Evolutionary conservation across 92 coral and sea anemone species (phyloP), one percentile per base, ranked within the genome.

Genomic region (Epizoanthus ramosus): DNA sequence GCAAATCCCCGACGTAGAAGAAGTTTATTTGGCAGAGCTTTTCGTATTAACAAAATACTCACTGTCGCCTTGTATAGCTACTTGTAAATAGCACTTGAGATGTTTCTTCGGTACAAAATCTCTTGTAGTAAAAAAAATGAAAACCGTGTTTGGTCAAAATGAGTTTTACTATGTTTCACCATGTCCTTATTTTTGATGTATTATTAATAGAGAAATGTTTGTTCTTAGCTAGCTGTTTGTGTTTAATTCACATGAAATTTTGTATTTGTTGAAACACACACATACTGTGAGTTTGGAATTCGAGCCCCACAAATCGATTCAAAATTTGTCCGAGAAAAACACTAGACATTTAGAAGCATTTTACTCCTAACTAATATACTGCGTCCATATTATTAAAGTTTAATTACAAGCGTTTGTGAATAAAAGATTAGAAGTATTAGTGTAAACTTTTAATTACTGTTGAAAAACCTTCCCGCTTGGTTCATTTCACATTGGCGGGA

Each of bases 171-270:
- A 85, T 80, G 79, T 85, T 85, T 85, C 71, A 45, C 86, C 63
- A 85, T 80, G 86, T 89, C 84, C 80, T 81, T 80, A 80, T 68
- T 85, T 68, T 79, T 86, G 57, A 89, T 89, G 92, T 57, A 89
- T 85, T 85, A 89, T 89, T 89, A 80, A 89, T 89, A 80, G 54
- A 45, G 64, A 85, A 63, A 66, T 86, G 71, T 89, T 85, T 89
- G 89, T 68, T 80, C 73, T 79, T 79, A 63, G 59, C 25, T 79
- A 63, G 59, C 25, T 88, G 87, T 89, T 89, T 89, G 92, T 80
- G 90, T 77, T 43, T 61, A 28, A 39, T 77, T 15, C 35, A 41
- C 23, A 21, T 19, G 15, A 61, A 12, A 23, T 61, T 39, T 3
- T 57, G 56, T 77, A 69, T 61, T 61, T 60, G 22, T 50, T 43